Evolutionary conservation across 2,888 invertebrate genomes (phyloP), one percentile per base, ranked within the genome.

Genomic region (Desoria tigrina): DNA sequence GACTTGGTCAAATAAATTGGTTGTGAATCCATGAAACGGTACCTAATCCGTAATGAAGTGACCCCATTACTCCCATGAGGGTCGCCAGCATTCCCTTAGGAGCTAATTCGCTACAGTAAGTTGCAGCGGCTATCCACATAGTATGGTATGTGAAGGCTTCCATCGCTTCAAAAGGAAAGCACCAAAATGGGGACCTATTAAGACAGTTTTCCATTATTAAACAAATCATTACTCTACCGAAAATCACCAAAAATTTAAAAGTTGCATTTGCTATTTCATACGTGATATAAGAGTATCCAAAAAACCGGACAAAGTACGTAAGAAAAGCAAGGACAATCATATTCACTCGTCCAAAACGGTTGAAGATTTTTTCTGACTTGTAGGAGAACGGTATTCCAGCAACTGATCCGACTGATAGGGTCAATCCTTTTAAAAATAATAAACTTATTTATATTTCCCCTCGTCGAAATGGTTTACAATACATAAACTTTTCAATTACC

Each of bases 81-180:
- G 93, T 93, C 4, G 92, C 92, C 63, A 92, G 82, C 73, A 92
- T 82, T 77, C 87, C 90, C 79, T 89, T 88, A 0, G 94, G 93
- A 1, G 92, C 90, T 76, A 93, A 81, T 79, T 90, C 85, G 16
- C 90, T 89, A 77, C 91, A 92, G 79, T 93, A 92, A 0, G 92
- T 91, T 6, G 92, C 90, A 1, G 92, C 92, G 42, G 94, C 90
- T 18, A 92, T 91, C 89, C 92, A 93, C 90, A 93, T 90, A 73
- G 94, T 81, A 78, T 92, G 91, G 26, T 90, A 90, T 0, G 91
- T 90, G 18, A 92, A 81, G 0, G 91, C 89, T 80, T 92, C 92
- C 85, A 92, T 86, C 0, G 90, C 90, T 81, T 92, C 92, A 77
- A 92, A 91, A 1, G 91, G 91, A 76, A 92, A 90, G 78, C 90